Conservation (phyloP, 2,888 invertebrate genomes). For the Dasysyrphus albostriatus region DNA sequence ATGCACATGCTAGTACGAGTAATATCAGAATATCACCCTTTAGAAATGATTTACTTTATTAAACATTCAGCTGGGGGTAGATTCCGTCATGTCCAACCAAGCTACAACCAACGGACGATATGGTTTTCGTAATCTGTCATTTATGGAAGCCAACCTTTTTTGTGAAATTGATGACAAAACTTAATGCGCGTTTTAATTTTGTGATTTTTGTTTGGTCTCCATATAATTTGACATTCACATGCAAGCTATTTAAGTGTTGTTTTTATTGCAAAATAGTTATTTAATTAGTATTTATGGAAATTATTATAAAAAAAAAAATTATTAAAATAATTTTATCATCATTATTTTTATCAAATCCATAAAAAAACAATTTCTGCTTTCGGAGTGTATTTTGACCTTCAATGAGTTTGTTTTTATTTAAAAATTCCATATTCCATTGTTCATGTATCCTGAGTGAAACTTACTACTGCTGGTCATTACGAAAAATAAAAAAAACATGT, state of each 20-base stretch:
- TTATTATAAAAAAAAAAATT: neutral
- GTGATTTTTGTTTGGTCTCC: neutral
- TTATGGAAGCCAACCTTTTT: neutral
- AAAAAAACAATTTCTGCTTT: neutral
- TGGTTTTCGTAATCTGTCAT: neutral
- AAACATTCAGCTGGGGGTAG: neutral
- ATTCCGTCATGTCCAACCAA: neutral
- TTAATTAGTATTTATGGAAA: neutral
- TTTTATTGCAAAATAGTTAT: neutral
- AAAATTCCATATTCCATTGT: neutral
- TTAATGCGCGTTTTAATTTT: slow-evolving; percentile 1
- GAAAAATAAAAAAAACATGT: neutral
- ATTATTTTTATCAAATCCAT: neutral
- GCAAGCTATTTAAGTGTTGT: neutral
- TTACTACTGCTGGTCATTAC: neutral
- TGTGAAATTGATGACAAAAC: neutral
- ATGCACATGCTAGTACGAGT: neutral
- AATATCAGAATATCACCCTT: neutral
- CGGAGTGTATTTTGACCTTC: neutral
- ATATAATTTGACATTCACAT: neutral
- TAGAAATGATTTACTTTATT: neutral
- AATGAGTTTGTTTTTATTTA: neutral
- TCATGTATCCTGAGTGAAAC: neutral
- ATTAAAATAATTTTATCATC: neutral
- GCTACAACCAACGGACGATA: too few relatives aligned